Evolutionary conservation across 2,113 vertebrate genomes (phyloP).

Genomic region (Verasper variegatus): DNA sequence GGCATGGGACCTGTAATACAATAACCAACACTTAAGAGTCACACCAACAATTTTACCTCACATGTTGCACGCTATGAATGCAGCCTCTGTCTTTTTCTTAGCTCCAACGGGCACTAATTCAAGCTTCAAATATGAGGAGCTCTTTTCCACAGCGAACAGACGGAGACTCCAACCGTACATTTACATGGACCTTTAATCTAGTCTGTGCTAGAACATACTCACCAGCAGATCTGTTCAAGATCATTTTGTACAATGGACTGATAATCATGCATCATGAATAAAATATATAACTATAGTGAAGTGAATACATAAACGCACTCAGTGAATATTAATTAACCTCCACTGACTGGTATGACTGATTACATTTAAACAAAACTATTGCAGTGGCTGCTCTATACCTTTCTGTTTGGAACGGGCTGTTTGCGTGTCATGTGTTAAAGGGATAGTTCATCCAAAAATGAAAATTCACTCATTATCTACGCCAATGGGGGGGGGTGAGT

Average conservation of each 20-base stretch:
- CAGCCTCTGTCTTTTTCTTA: constrained; percentile 29
- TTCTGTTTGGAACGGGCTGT: too few relatives aligned
- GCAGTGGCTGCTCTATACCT: too few relatives aligned
- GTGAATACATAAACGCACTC: background rate
- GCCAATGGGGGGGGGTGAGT: too few relatives aligned
- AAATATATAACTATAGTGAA: background rate
- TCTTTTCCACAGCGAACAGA: background rate
- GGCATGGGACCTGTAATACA: constrained; percentile 91
- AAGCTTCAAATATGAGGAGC: constrained; percentile 2
- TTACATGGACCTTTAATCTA: too few relatives aligned
- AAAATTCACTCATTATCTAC: too few relatives aligned
- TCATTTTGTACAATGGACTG: background rate
- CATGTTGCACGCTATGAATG: constrained; percentile 46
- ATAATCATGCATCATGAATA: background rate
- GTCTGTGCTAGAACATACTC: background rate
- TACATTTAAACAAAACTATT: background rate
- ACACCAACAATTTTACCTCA: constrained; percentile 20
- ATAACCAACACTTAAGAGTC: constrained; percentile 18
- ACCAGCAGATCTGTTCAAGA: background rate
- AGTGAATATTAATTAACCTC: too few relatives aligned
- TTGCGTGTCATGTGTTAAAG: too few relatives aligned
- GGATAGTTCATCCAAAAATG: too few relatives aligned
- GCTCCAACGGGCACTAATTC: background rate
- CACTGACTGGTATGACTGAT: background rate
- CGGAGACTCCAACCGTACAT: background rate